Evolutionary conservation across 2,797 vertebrate species (phyloP).

Genomic region (Anableps anableps): DNA sequence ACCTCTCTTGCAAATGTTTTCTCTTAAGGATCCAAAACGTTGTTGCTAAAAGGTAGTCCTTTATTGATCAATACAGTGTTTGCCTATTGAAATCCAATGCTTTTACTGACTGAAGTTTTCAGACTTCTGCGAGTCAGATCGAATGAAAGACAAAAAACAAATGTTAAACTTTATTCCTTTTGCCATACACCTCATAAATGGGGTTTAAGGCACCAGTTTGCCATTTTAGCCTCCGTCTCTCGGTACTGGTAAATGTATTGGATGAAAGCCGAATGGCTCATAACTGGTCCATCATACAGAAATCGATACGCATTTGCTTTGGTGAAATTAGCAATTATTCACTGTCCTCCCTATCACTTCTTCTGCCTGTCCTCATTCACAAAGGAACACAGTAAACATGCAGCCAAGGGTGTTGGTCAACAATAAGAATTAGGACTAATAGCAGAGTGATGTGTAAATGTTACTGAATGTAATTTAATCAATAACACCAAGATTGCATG

Average conservation of each 20-base stretch:
- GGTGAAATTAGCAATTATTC: conserved; percentile 52
- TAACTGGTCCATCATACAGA: conserved; percentile 48
- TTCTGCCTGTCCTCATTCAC: conserved; percentile 21
- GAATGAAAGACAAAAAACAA: not conserved
- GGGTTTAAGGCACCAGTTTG: not conserved
- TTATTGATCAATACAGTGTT: not conserved
- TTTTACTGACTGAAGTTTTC: not conserved
- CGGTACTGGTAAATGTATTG: conserved; percentile 21
- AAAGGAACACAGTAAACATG: conserved; percentile 18
- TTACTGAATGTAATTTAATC: conserved; percentile 25
- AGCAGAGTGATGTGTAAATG: conserved; percentile 3
- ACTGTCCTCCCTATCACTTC: conserved; percentile 7
- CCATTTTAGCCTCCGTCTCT: conserved; percentile 9
- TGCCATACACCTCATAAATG: not conserved
- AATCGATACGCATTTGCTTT: conserved; percentile 61
- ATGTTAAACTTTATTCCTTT: not conserved
- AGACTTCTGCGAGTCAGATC: not conserved
- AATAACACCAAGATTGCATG: conserved; percentile 21
- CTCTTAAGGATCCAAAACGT: too few species aligned
- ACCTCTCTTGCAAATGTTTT: not conserved
- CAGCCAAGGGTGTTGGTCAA: conserved; percentile 17
- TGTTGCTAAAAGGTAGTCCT: not conserved
- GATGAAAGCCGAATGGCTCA: conserved; percentile 19
- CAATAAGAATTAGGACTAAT: not conserved
- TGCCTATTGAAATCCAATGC: not conserved